phyloP scores from a whole-genome alignment of 2,113 vertebrate genomes.

The Lepidothrix coronata region DNA sequence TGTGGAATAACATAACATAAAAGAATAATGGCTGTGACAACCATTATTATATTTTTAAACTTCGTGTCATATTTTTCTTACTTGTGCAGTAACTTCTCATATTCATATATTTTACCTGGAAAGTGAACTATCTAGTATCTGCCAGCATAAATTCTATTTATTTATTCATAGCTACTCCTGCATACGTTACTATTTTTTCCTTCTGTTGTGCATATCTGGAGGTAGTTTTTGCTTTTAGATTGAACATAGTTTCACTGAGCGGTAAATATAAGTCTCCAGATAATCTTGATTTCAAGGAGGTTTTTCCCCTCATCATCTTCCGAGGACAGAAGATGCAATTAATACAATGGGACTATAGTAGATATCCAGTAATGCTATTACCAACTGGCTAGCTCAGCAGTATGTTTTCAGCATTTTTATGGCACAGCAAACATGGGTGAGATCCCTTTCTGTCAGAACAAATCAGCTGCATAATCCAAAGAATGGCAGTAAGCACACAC shows the following conservation, averaged over 20 bases:
- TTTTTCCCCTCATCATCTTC: neutral
- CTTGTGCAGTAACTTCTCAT: neutral
- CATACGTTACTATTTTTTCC: neutral
- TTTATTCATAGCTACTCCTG: neutral
- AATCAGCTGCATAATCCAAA: conserved; percentile 39
- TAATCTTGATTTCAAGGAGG: neutral
- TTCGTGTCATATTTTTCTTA: neutral
- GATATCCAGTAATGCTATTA: conserved; percentile 41
- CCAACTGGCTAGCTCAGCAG: conserved; percentile 52
- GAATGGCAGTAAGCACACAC: neutral
- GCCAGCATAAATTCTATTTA: neutral
- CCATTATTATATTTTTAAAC: neutral
- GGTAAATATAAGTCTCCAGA: neutral
- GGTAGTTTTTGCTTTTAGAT: neutral
- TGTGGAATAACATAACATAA: neutral
- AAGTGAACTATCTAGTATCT: neutral
- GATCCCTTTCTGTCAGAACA: conserved; percentile 36
- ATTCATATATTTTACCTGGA: neutral
- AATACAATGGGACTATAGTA: neutral
- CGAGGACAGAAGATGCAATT: conserved; percentile 15
- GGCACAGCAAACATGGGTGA: conserved; percentile 26
- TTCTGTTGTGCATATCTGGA: neutral
- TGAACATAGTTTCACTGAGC: neutral
- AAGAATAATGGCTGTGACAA: neutral
- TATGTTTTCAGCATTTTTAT: conserved; percentile 67